Evolutionary conservation across 2,888 invertebrate genomes (phyloP).

Genomic region (Norana najaformis): DNA sequence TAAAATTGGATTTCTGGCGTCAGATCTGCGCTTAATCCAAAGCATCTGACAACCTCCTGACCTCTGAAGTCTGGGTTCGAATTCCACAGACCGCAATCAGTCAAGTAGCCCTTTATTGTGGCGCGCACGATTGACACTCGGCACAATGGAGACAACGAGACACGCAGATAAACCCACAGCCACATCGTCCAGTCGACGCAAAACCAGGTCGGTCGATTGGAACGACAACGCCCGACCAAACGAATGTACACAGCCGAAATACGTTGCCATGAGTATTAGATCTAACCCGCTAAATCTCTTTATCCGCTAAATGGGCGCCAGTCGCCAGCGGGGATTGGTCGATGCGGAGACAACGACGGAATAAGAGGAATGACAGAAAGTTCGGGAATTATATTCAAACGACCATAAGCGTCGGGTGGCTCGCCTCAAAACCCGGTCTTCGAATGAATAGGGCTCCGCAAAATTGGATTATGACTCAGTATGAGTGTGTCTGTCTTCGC

Average conservation of each 20-base stretch:
- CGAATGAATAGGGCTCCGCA: neutral
- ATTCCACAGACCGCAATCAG: neutral
- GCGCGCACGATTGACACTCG: neutral
- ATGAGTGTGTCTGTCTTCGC: neutral
- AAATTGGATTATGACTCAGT: neutral
- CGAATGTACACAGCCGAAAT: neutral
- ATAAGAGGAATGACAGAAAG: neutral
- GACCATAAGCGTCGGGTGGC: neutral
- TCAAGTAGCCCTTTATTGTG: neutral
- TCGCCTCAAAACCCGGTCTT: neutral
- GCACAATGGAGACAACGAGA: neutral
- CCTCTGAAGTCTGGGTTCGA: neutral
- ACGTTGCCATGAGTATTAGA: neutral
- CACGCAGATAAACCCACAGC: neutral
- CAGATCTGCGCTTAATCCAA: too few species aligned
- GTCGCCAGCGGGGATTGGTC: neutral
- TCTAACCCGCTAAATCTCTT: neutral
- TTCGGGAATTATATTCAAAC: neutral
- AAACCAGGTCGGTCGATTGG: too few species aligned
- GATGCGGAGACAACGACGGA: neutral
- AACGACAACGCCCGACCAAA: too few species aligned
- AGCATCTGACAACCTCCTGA: neutral
- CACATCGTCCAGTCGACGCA: neutral
- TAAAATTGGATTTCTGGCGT: too few species aligned
- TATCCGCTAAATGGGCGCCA: neutral